phyloP scores from a whole-genome alignment of 2,113 vertebrate genomes.

The Mus musculus region DNA sequence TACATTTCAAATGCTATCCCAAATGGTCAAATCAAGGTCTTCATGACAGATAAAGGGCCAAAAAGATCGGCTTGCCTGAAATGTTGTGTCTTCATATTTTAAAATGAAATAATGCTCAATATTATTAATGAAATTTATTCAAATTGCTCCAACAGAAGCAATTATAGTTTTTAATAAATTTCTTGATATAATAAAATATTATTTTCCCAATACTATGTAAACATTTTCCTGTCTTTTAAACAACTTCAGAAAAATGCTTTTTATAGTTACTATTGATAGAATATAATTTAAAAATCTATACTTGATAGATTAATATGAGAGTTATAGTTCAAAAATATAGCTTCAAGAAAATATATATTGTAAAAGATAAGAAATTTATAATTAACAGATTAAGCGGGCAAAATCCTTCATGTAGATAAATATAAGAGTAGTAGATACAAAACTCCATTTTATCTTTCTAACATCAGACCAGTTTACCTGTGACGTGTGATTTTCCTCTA shows the following conservation, averaged over 20 bases:
- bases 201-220: background rate
- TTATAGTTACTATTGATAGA: background rate
- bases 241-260: background rate
- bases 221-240: background rate
- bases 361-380: background rate
- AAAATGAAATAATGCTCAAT: background rate
- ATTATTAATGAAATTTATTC: background rate
- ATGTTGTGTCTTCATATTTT: background rate
- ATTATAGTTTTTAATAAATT: background rate
- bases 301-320: background rate
- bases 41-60: background rate
- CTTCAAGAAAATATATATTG: background rate
- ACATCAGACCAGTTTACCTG: background rate
- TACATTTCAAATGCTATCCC: no score
- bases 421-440: background rate
- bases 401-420: slow-evolving; percentile 29
- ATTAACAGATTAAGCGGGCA: slow-evolving; percentile 12
- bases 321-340: background rate
- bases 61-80: background rate
- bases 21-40: background rate
- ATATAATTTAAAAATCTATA: background rate
- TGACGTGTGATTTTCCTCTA: slow-evolving; percentile 1
- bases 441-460: background rate
- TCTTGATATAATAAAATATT: background rate
- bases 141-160: background rate